phyloP scores from a whole-genome alignment of 2,888 invertebrate species.

The Lasioglossum vierecki region DNA sequence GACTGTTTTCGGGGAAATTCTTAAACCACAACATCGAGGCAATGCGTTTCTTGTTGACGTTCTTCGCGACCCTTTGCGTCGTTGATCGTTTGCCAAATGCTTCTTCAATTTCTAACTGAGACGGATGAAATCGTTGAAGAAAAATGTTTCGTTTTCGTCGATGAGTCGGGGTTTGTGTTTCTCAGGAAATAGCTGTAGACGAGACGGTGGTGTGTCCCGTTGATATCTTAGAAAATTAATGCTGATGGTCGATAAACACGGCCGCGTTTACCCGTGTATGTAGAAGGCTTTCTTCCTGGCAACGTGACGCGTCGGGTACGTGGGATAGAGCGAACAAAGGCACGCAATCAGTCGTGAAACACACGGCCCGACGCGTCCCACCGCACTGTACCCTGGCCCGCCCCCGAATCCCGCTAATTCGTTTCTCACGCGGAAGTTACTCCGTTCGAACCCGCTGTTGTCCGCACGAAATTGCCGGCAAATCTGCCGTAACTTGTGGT shows the following conservation, averaged over 20 bases:
- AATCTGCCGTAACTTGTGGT: neutral
- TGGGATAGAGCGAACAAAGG: constrained; percentile 10
- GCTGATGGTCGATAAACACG: constrained; percentile 25
- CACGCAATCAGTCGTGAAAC: constrained; percentile 15
- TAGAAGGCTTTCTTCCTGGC: constrained; percentile 15
- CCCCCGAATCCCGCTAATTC: constrained; percentile 5
- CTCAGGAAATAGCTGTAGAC: neutral
- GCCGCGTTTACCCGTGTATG: constrained; percentile 19
- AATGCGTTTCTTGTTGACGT: neutral
- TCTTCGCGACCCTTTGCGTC: neutral
- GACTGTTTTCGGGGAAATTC: neutral
- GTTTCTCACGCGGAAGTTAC: constrained; percentile 10
- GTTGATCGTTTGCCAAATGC: neutral
- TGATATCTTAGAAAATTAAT: constrained; percentile 20
- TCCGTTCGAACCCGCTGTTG: neutral
- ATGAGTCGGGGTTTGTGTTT: neutral
- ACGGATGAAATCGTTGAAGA: neutral
- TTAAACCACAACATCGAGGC: neutral
- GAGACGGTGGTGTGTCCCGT: neutral
- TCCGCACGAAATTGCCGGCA: neutral
- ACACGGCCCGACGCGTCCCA: neutral
- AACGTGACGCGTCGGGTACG: neutral
- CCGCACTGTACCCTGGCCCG: neutral
- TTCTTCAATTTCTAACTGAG: neutral
- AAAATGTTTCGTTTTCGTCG: neutral